A percentile compares a stretch with the other conserved stretches of the same genome.
Conservation (phyloP, 1,140 invertebrate genomes). For the Euwallacea fornicatus region DNA sequence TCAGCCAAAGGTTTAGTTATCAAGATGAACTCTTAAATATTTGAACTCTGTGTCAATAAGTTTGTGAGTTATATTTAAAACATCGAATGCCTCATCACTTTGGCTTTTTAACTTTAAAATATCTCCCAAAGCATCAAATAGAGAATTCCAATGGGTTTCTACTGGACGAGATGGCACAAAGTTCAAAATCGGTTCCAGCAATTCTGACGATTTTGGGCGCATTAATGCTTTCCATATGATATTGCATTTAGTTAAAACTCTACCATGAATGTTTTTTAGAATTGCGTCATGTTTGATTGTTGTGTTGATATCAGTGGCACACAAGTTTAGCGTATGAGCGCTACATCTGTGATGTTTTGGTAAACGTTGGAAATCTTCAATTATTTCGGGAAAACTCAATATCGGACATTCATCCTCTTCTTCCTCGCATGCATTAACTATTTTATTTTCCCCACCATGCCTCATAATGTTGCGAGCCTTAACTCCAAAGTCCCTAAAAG, state of each 20-base stretch:
- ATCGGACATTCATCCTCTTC: neutral
- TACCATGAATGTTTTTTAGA: conserved; percentile 2
- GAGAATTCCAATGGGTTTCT: neutral
- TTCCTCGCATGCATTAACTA: neutral
- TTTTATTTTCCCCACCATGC: neutral
- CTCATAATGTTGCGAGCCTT: neutral
- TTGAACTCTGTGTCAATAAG: neutral
- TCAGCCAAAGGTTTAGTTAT: neutral
- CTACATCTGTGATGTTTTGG: conserved; percentile 1
- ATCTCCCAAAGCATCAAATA: neutral
- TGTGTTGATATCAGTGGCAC: conserved; percentile 1
- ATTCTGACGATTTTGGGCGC: neutral
- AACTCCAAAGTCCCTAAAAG: neutral
- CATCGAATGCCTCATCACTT: neutral
- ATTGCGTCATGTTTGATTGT: neutral
- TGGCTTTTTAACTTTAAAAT: neutral
- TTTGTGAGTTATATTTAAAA: neutral
- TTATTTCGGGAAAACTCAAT: neutral
- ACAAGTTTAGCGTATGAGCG: conserved; percentile 1
- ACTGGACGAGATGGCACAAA: conserved; percentile 1
- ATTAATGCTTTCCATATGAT: conserved; percentile 1
- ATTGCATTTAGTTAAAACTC: neutral
- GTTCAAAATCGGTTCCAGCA: neutral
- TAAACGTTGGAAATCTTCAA: neutral
- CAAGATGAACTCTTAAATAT: conserved; percentile 1